Evolutionary conservation across 2,797 vertebrate genomes (phyloP).

Genomic region (Pelobates cultripes): DNA sequence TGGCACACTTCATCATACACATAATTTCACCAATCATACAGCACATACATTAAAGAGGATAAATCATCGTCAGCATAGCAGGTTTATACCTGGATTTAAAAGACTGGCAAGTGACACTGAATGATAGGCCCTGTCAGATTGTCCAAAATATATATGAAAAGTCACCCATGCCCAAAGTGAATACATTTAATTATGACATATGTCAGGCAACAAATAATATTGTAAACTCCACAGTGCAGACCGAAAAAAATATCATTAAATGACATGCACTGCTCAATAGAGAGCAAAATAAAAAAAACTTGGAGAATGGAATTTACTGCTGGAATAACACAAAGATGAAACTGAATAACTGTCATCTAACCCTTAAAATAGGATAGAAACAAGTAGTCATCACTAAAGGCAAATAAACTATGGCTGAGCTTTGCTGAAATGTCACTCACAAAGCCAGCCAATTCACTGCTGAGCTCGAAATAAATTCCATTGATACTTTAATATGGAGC

Average conservation of each 20-base stretch:
- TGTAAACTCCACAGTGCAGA: background rate
- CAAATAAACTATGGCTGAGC: background rate
- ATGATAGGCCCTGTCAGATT: background rate
- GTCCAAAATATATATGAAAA: background rate
- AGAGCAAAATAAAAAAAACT: background rate
- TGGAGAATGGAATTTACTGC: background rate
- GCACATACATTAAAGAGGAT: background rate
- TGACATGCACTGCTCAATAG: background rate
- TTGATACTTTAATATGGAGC: background rate
- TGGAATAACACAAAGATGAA: background rate
- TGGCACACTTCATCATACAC: no score
- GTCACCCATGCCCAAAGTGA: background rate
- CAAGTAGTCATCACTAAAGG: background rate
- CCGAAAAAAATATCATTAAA: background rate
- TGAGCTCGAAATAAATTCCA: background rate
- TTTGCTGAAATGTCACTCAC: constrained; percentile 2
- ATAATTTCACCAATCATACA: no score
- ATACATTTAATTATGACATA: constrained; percentile 12
- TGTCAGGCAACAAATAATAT: constrained; percentile 1
- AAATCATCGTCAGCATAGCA: background rate
- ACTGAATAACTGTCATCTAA: background rate
- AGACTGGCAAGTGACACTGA: background rate
- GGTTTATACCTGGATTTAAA: background rate
- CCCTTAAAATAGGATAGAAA: background rate
- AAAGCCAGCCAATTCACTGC: background rate